Evolutionary conservation across 2,113 vertebrate genomes (phyloP), one percentile per base, ranked within the genome.

Genomic region (Tauraco erythrolophus): DNA sequence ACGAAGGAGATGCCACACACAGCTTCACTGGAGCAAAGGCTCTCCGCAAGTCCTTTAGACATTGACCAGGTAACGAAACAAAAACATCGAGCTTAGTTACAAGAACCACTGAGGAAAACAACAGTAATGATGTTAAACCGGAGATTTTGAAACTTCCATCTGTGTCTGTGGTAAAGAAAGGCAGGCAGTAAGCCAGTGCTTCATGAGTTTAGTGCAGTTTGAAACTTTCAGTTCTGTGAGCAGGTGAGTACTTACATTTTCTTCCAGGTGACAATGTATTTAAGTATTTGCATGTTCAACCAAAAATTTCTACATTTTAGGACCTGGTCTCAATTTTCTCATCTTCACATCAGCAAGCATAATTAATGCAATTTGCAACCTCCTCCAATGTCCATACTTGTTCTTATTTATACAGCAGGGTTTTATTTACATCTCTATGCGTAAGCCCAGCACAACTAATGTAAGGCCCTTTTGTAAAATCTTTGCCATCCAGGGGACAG

Each of bases 41-140:
- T 19, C 48, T 72, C 48, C 53, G n/a, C 39, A 15, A 37, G 30
- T 37, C 85, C 62, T 62, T 79, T 14, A 86, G 39, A 64, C 33
- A 18, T 35, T 10, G 22, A 31, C 10, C 70, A 68, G 14, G 15
- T 15, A 76, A 46, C 21, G 45, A 54, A 91, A 19, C 25, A 60
- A 62, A 85, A 58, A 3, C 0, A 2, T 19, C 0, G 0, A 68
- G 48, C 25, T 79, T 7, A 25, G 9, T 10, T 25, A 75, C 3
- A 5, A 68, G n/a, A 88, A 31, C 15, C 61, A 50, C 51, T 19
- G 28, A 79, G 53, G 57, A 83, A 74, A 87, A 74, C 10, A 86
- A 46, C 31, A 41, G 9, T 7, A 24, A 48, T 4, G 10, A 76
- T 54, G n/a, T 46, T 22, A 54, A 83, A 30, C 13, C n/a, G 31